Evolutionary conservation across 2,888 invertebrate genomes (phyloP).

Genomic region (Tetragnatha montana): DNA sequence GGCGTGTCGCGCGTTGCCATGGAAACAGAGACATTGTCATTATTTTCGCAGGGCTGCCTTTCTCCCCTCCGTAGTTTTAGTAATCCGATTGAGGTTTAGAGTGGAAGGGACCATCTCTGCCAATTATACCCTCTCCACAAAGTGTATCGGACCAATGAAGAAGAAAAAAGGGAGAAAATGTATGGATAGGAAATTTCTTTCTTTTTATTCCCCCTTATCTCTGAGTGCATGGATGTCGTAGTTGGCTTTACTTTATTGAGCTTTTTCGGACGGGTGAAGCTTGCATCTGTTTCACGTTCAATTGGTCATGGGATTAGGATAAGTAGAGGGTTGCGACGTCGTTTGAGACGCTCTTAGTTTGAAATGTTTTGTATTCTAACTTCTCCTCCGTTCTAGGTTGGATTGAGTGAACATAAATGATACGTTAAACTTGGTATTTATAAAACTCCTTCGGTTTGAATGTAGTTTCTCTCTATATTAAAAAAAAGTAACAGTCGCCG

Average conservation of each 20-base stretch:
- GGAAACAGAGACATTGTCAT: constrained; percentile 44
- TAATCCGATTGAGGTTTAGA: constrained; percentile 67
- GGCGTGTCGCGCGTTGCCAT: constrained; percentile 23
- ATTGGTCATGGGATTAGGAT: background rate
- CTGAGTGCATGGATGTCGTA: background rate
- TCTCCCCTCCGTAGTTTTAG: constrained; percentile 29
- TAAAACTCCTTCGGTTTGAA: too few species aligned
- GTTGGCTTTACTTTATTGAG: constrained; percentile 4
- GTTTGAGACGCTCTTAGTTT: background rate
- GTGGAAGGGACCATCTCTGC: constrained; percentile 19
- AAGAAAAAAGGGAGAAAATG: constrained; percentile 6
- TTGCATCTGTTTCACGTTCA: background rate
- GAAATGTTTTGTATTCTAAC: background rate
- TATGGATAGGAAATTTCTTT: background rate
- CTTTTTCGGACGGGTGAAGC: background rate
- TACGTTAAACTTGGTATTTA: too few species aligned
- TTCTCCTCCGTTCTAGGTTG: too few species aligned
- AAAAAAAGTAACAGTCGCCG: too few species aligned
- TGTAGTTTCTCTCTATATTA: too few species aligned
- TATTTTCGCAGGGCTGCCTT: constrained; percentile 35
- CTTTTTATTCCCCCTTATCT: background rate
- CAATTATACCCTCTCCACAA: constrained; percentile 52
- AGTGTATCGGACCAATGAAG: constrained; percentile 36
- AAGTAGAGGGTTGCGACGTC: constrained; percentile 3
- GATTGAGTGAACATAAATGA: too few species aligned